A percentile compares a stretch with the other conserved stretches of the same genome.
phyloP scores from a whole-genome alignment of 2,113 vertebrate species.

The Corydoras maculifer region DNA sequence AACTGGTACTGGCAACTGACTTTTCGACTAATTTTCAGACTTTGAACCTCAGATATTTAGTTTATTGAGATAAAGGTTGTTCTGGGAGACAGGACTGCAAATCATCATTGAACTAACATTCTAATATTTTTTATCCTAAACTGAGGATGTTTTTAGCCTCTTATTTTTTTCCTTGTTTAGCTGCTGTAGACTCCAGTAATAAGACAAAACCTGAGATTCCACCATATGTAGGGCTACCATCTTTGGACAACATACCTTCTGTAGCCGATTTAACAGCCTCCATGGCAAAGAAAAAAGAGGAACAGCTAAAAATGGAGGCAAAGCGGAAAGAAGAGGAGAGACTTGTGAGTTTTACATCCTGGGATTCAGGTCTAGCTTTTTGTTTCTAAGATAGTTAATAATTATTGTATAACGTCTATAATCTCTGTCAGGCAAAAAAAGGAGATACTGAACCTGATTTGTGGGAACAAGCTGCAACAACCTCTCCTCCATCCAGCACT shows the following conservation, averaged over 20 bases:
- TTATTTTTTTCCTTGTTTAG: conserved; percentile 15
- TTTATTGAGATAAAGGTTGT: background rate
- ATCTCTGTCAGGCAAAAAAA: conserved; percentile 32
- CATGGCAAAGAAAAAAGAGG: conserved; percentile 67
- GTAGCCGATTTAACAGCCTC: conserved; percentile 72
- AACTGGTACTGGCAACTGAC: conserved; percentile 55
- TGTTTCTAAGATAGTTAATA: background rate
- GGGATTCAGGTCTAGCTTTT: background rate
- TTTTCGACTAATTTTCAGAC: background rate
- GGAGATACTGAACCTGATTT: conserved; percentile 41
- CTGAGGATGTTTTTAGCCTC: background rate
- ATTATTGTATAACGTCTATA: background rate
- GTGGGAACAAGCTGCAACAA: conserved; percentile 52
- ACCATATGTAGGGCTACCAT: conserved; percentile 53
- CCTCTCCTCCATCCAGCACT: conserved; percentile 24
- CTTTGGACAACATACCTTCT: conserved; percentile 61
- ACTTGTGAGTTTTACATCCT: conserved; percentile 50
- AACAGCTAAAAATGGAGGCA: conserved; percentile 68
- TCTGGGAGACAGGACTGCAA: too few species aligned
- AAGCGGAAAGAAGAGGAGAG: conserved; percentile 79
- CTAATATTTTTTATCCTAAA: background rate
- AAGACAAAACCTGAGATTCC: conserved; percentile 55
- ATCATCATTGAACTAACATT: background rate
- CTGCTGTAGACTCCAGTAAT: conserved; percentile 23
- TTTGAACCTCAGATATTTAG: background rate